Evolutionary conservation across 2,797 vertebrate species (phyloP).

Genomic region (Oreochromis grahami): DNA sequence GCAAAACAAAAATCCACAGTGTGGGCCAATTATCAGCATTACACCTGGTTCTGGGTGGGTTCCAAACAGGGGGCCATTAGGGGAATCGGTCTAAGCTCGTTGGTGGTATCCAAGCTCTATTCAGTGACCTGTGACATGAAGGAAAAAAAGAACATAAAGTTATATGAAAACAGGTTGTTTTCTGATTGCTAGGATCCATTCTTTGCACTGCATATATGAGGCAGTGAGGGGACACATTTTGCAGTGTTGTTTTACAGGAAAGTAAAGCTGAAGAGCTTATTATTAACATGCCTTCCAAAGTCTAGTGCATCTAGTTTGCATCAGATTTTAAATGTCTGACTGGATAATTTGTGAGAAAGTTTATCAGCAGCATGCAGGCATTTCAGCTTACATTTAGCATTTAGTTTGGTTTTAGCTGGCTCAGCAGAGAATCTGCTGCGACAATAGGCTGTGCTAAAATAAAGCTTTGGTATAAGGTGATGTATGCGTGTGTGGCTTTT

Average conservation of each 20-base stretch:
- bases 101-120: conserved; percentile 37
- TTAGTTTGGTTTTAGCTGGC: conserved; percentile 62
- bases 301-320: conserved; percentile 49
- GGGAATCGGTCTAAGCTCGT: conserved; percentile 26
- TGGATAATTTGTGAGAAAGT: conserved; percentile 56
- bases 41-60: conserved; percentile 69
- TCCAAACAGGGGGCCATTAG: conserved; percentile 53
- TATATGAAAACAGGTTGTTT: conserved; percentile 25
- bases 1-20: conserved; percentile 69
- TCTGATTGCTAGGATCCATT: not conserved
- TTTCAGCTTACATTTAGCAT: conserved; percentile 43
- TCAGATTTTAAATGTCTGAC: conserved; percentile 67
- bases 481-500: conserved; percentile 54
- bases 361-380: conserved; percentile 69
- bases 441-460: conserved; percentile 63
- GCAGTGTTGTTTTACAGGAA: conserved; percentile 3
- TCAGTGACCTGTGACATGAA: conserved; percentile 50
- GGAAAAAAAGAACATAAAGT: not conserved
- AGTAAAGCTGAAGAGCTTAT: conserved; percentile 28
- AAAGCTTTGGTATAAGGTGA: conserved; percentile 55
- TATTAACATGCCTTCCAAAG: conserved; percentile 43
- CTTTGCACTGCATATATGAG: not conserved
- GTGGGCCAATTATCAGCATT: conserved; percentile 73
- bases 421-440: conserved; percentile 60
- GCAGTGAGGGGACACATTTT: not conserved